These are phyloP conservation scores for Sarcophaga caerulescens DNA, from an alignment of 2,888 invertebrate genomes.

Conservation along the genomic window DNA sequence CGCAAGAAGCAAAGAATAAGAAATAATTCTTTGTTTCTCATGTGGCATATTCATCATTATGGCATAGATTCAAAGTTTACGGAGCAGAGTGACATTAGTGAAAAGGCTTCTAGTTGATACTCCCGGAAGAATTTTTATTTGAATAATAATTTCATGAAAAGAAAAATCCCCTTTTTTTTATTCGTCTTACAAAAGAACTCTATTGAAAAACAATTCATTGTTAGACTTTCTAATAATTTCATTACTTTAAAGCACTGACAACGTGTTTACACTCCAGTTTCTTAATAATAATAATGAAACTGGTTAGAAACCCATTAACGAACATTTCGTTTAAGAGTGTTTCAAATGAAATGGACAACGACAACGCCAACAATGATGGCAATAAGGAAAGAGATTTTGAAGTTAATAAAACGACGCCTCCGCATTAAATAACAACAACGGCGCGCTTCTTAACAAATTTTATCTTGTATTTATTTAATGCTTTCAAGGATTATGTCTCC, in stretches of 20 bases:
- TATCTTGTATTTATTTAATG: conserved; percentile 43
- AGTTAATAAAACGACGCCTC: conserved; percentile 52
- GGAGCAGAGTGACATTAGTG: no score
- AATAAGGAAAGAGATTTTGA: conserved; percentile 5
- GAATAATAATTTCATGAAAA: no score
- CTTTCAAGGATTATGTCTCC: conserved; percentile 19
- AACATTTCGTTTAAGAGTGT: conserved; percentile 35
- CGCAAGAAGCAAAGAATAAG: no score
- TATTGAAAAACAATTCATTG: no score
- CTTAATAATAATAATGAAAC: neutral
- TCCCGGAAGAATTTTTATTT: no score
- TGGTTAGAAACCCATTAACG: no score
- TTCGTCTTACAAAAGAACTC: no score
- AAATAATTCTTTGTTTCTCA: no score
- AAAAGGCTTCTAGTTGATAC: no score
- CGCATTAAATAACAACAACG: conserved; percentile 41
- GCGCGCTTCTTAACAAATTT: conserved; percentile 40
- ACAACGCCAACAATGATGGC: neutral
- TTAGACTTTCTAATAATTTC: neutral
- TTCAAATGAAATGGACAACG: neutral
- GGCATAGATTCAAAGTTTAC: no score
- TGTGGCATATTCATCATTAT: no score
- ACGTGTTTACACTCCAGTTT: neutral
- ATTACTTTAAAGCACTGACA: conserved; percentile 3
- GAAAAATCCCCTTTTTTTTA: no score